Evolutionary conservation across 1,140 invertebrate species (phyloP).

Genomic region (Magallana angulata): DNA sequence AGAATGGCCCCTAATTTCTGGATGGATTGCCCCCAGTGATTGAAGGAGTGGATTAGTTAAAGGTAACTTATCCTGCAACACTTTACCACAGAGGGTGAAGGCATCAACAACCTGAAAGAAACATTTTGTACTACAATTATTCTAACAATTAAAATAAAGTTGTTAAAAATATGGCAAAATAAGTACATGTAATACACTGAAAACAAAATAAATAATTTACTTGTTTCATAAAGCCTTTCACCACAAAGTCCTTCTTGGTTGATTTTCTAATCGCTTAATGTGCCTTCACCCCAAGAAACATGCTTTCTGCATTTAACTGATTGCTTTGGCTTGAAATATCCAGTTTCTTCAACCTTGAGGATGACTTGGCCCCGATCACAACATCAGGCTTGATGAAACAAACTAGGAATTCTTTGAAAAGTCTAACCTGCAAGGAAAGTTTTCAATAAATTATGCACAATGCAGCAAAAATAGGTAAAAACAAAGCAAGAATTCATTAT

Average conservation of each 20-base stretch:
- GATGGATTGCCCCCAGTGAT: slow-evolving; percentile 54
- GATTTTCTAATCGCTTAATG: slow-evolving; percentile 3
- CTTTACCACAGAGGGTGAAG: slow-evolving; percentile 52
- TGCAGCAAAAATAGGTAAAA: neutral
- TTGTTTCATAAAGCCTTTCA: slow-evolving; percentile 42
- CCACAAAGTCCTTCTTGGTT: slow-evolving; percentile 41
- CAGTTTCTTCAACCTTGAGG: slow-evolving; percentile 49
- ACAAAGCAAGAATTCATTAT: slow-evolving; percentile 9
- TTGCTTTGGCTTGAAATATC: slow-evolving; percentile 45
- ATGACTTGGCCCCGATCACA: slow-evolving; percentile 2
- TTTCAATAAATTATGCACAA: neutral
- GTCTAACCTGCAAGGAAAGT: slow-evolving; percentile 15
- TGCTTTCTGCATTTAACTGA: slow-evolving; percentile 41
- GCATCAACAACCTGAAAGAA: slow-evolving; percentile 42
- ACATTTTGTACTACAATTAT: slow-evolving; percentile 17
- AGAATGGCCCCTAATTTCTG: slow-evolving; percentile 46
- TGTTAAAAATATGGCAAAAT: slow-evolving; percentile 4
- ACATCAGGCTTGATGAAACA: slow-evolving; percentile 52
- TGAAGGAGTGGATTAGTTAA: slow-evolving; percentile 52
- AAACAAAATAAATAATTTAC: slow-evolving; percentile 23
- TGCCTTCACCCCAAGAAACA: slow-evolving; percentile 44
- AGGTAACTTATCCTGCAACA: slow-evolving; percentile 54
- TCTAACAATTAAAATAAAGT: neutral
- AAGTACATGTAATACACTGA: neutral
- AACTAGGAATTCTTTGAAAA: slow-evolving; percentile 49